These are phyloP conservation scores for Sebastes iracundus DNA, from an alignment of 2,797 vertebrate genomes.

Conservation along the genomic window DNA sequence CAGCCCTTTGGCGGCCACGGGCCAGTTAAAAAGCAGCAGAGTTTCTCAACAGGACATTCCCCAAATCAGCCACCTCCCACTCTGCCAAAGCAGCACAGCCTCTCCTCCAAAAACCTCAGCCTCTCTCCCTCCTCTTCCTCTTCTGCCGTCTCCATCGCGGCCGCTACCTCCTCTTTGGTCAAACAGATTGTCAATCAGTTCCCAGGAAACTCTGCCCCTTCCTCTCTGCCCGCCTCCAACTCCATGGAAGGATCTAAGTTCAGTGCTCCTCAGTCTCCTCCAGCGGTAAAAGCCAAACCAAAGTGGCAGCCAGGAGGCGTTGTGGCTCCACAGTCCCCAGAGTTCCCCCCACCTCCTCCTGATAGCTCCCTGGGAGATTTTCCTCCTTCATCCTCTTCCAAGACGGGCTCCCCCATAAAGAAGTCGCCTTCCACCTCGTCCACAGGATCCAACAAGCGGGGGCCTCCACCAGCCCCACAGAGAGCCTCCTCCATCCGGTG, in stretches of 20 bases:
- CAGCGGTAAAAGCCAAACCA: constrained; percentile 94
- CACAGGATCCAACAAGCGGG: constrained; percentile 86
- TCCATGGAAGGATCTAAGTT: constrained; percentile 76
- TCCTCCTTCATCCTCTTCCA: constrained; percentile 77
- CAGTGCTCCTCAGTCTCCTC: constrained; percentile 87
- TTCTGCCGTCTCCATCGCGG: constrained; percentile 76
- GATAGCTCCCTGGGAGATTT: constrained; percentile 87
- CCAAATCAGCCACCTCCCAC: constrained; percentile 87
- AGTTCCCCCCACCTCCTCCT: constrained; percentile 94
- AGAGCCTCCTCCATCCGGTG: constrained; percentile 93
- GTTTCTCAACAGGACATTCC: constrained; percentile 82
- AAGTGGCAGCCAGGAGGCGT: constrained; percentile 90
- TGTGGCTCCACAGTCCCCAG: constrained; percentile 84
- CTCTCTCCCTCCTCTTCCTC: constrained; percentile 79
- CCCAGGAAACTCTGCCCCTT: constrained; percentile 78
- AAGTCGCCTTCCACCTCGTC: constrained; percentile 87
- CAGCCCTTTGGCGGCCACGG: constrained; percentile 51
- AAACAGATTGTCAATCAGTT: constrained; percentile 95
- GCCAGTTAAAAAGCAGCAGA: constrained; percentile 87
- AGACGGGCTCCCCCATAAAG: constrained; percentile 89
- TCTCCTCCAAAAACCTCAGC: constrained; percentile 85
- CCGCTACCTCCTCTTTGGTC: constrained; percentile 86
- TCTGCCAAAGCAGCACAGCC: constrained; percentile 92
- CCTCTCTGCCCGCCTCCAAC: constrained; percentile 73
- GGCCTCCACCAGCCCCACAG: constrained; percentile 92